Percentiles rank a stretch among this genome's conserved stretches.
Evolutionary conservation across 2,888 invertebrate genomes (phyloP).

Genomic region (Athalia cordata): DNA sequence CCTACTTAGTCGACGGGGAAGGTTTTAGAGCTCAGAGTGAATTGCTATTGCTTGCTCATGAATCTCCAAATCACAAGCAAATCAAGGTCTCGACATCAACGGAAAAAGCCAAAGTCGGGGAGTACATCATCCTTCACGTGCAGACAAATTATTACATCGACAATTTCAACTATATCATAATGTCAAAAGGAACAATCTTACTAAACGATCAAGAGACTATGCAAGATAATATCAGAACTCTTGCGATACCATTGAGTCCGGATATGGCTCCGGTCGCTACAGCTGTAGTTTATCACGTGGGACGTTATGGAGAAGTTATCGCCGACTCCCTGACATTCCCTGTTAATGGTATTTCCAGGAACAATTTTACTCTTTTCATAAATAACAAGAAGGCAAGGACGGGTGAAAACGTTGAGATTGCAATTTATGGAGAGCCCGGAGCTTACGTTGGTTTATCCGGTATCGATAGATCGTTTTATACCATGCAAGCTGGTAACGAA

Average conservation of each 20-base stretch:
- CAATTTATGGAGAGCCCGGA: constrained; percentile 95
- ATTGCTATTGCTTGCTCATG: constrained; percentile 84
- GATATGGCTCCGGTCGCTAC: constrained; percentile 96
- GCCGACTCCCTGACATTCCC: constrained; percentile 97
- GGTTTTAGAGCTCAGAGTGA: constrained; percentile 83
- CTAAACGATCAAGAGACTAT: constrained; percentile 90
- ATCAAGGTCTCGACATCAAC: constrained; percentile 92
- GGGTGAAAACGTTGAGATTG: constrained; percentile 94
- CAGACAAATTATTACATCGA: constrained; percentile 93
- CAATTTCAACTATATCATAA: constrained; percentile 91
- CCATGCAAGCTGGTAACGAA: constrained; percentile 95
- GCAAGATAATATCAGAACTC: constrained; percentile 84
- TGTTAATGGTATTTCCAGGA: constrained; percentile 94
- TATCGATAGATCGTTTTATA: constrained; percentile 91
- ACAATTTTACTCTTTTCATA: constrained; percentile 91
- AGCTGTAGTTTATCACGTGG: constrained; percentile 91
- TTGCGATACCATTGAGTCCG: constrained; percentile 87
- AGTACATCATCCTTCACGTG: constrained; percentile 96
- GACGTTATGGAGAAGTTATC: constrained; percentile 88
- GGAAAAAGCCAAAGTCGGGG: constrained; percentile 88
- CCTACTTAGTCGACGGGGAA: constrained; percentile 81
- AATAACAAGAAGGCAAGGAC: constrained; percentile 96
- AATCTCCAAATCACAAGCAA: constrained; percentile 88
- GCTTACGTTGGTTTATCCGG: constrained; percentile 95
- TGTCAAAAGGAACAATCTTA: constrained; percentile 94